Evolutionary conservation across 2,888 invertebrate species (phyloP).

Genomic region (Chalcosyrphus nemorum): DNA sequence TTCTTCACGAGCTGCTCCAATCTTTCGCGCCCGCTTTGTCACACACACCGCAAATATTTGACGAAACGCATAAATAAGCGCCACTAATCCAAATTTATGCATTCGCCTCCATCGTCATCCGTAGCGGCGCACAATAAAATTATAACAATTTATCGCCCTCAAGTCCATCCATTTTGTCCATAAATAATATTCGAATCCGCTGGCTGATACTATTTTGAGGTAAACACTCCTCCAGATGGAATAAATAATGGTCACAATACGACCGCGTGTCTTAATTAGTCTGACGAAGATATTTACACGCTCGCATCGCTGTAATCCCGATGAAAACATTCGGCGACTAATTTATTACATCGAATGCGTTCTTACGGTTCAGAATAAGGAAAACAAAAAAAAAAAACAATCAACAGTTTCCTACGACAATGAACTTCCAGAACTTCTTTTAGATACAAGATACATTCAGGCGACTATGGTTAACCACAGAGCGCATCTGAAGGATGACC

Average conservation of each 20-base stretch:
- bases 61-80: conserved; percentile 62
- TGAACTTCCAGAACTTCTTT: conserved; percentile 23
- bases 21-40: conserved; percentile 32
- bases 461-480: conserved; percentile 37
- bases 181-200: conserved; percentile 69
- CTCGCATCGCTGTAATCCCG: conserved; percentile 51
- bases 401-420: too few species aligned
- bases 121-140: conserved; percentile 29
- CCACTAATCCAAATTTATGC: conserved; percentile 66
- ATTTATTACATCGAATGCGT: conserved; percentile 51
- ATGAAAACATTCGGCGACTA: conserved; percentile 57
- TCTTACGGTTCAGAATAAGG: neutral
- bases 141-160: conserved; percentile 34
- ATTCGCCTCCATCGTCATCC: neutral
- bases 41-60: conserved; percentile 59
- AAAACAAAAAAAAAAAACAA: neutral
- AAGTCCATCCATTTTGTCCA: conserved; percentile 4
- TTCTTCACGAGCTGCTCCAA: neutral
- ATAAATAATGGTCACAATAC: conserved; percentile 65
- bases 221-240: conserved; percentile 35
- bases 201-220: conserved; percentile 49
- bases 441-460: neutral
- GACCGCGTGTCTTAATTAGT: conserved; percentile 41
- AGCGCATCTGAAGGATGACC: conserved; percentile 46
- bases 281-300: conserved; percentile 58